These are phyloP conservation scores for Phymorhynchus buccinoides DNA, from an alignment of 1,140 invertebrate genomes.

Conservation along the genomic window DNA sequence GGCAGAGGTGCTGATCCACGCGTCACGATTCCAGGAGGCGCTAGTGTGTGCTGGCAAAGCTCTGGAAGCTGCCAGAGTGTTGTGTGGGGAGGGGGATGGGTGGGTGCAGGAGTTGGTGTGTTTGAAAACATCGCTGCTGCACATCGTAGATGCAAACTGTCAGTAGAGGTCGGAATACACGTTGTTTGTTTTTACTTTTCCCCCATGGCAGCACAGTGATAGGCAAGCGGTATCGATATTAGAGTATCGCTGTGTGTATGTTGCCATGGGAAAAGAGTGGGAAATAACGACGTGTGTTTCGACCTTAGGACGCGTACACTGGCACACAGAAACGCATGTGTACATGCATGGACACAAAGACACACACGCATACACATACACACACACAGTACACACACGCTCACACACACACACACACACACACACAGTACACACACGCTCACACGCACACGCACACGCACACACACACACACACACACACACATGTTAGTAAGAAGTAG, in stretches of 20 bases:
- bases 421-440: slow-evolving; percentile 6
- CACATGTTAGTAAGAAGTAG: neutral
- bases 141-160: neutral
- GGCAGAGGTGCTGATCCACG: slow-evolving; percentile 77
- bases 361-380: slow-evolving; percentile 5
- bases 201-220: too few relatives aligned
- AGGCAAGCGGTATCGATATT: neutral
- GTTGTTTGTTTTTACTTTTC: neutral
- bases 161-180: neutral
- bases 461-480: neutral
- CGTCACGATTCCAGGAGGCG: slow-evolving; percentile 42
- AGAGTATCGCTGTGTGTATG: neutral
- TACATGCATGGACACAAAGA: neutral
- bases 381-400: neutral
- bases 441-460: neutral
- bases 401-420: neutral
- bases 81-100: slow-evolving; percentile 42
- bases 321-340: slow-evolving; percentile 30
- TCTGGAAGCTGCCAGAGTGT: slow-evolving; percentile 41
- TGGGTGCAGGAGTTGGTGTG: slow-evolving; percentile 36
- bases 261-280: neutral
- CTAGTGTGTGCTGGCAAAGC: slow-evolving; percentile 47
- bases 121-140: slow-evolving; percentile 1
- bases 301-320: neutral
- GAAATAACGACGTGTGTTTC: too few relatives aligned